Percentiles rank a stretch among this genome's conserved stretches.
These are phyloP conservation scores for Ditylenchus dipsaci DNA, from an alignment of 1,140 invertebrate genomes.

Conservation along the genomic window DNA sequence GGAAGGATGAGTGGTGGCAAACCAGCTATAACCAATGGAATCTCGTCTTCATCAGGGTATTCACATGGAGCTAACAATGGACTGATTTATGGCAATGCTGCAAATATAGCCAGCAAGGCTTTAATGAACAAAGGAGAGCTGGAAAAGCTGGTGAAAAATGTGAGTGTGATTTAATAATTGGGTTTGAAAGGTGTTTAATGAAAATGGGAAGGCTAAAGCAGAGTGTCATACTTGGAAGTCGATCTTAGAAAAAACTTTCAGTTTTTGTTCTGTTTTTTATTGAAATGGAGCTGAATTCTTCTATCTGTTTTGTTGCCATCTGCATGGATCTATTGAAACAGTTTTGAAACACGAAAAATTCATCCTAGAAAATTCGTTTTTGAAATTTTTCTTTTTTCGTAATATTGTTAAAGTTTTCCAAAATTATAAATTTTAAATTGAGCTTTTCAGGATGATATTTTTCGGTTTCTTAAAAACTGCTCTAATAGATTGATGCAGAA, in stretches of 20 bases:
- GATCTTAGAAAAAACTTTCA: no score
- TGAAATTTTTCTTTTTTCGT: no score
- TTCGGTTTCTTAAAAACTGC: no score
- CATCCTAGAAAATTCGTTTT: no score
- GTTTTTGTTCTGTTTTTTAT: background rate
- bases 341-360: no score
- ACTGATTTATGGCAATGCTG: background rate
- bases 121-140: background rate
- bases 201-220: background rate
- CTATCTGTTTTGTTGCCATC: background rate
- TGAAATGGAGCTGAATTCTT: background rate
- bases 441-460: no score
- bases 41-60: background rate
- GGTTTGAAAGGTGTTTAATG: background rate
- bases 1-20: background rate
- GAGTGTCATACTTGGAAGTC: background rate
- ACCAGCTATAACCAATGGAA: background rate
- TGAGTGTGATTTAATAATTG: background rate
- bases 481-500: no score
- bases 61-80: background rate
- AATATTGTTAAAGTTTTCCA: no score
- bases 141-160: background rate
- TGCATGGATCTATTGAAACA: no score
- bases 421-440: no score
- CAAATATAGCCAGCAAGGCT: background rate